Conservation (phyloP, 2,888 invertebrate species). For the Rutpela maculata region DNA sequence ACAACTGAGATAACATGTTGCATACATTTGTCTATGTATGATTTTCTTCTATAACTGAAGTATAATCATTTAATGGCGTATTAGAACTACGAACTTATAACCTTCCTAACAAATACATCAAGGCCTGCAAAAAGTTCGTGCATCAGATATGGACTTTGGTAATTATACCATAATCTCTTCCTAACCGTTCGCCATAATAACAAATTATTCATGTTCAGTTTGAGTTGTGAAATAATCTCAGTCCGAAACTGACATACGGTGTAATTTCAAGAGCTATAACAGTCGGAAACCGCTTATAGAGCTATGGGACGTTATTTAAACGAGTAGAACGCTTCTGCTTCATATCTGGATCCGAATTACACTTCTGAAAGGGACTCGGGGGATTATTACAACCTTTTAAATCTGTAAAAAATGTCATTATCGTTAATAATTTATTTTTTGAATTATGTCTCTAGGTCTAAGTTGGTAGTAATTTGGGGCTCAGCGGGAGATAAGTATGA, state of each 20-base stretch:
- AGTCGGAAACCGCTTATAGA: not conserved
- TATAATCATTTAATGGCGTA: too few species aligned
- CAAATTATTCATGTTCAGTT: not conserved
- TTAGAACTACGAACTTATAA: too few species aligned
- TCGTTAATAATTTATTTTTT: conserved; percentile 4
- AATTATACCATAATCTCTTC: not conserved
- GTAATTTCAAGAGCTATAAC: conserved; percentile 1
- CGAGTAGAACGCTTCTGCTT: not conserved
- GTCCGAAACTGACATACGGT: conserved; percentile 7
- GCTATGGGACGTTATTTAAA: conserved; percentile 14
- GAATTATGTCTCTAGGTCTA: not conserved
- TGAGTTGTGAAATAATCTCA: not conserved
- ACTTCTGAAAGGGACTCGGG: not conserved
- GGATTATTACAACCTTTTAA: not conserved
- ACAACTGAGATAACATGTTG: too few species aligned
- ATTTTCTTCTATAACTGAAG: too few species aligned
- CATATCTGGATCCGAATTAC: not conserved
- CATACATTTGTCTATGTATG: too few species aligned
- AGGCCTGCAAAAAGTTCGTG: not conserved
- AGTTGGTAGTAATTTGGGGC: not conserved
- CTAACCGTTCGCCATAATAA: not conserved
- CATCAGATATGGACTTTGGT: not conserved
- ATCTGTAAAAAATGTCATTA: conserved; percentile 1
- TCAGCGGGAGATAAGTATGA: too few species aligned
- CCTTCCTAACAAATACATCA: too few species aligned